Base-by-base conservation (phyloP, 2,888 invertebrate species). In the Apodemia zela region DNA sequence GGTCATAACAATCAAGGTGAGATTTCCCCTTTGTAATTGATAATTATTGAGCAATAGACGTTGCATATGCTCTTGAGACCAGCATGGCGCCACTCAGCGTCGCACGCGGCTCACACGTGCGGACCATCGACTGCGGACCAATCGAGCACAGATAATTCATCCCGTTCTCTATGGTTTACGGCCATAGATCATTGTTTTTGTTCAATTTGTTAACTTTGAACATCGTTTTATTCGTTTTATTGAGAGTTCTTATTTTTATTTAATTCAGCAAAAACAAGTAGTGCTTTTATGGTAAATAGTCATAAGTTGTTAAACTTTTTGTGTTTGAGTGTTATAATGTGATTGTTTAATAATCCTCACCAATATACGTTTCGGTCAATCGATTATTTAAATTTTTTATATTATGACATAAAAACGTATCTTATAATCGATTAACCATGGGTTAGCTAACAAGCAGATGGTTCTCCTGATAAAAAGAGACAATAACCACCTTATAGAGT, bases 11-110 rank as follows among this genome's bases (percentile, higher is more conserved):
- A 54, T 54, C 21, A 54, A 54, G 51, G 51, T 54, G 51, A 54
- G 51, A 54, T 11, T 11, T 25, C 21, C 21, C 13, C 51, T 54
- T 54, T 54, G 51, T 59, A 60, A 68, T 59, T 66, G 63, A 64
- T 73, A 72, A 74, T 74, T 73, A 71, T 67, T 59, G 35, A 64
- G 67, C 68, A 70, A 72, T 69, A 70, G 70, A 66, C 63, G 65
- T 65, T 71, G 82, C 87, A 89, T 88, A 89, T 88, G 89, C 84
- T 83, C 88, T 87, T 76, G 77, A 87, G 70, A 85, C 64, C 88
- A 81, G 88, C 86, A 77, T 72, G 85, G 71, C 74, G 81, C 79
- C 88, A 70, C 87, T 88, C 68, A 69, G 68, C 35, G 42, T 51
- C 75, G 71, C 83, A 77, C 87, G 87, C 82, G 87, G 66, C 82